Evolutionary conservation across 2,888 invertebrate genomes (phyloP).

Genomic region (Drosophila nigricruria): DNA sequence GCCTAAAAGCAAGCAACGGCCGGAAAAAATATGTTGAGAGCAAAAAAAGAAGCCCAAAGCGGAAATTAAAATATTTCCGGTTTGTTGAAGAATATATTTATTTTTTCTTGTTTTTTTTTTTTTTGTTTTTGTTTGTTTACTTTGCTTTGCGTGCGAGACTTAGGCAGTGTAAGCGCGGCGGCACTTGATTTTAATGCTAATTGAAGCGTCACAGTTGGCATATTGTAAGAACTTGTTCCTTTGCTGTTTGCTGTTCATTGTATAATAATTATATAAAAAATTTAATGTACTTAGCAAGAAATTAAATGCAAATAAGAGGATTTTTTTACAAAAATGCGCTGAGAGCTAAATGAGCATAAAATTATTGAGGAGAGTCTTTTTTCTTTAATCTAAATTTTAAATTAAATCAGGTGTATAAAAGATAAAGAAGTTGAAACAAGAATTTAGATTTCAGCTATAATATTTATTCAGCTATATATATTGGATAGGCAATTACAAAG

Average conservation of each 20-base stretch:
- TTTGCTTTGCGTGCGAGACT: constrained; percentile 10
- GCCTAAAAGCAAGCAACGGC: constrained; percentile 59
- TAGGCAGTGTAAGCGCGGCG: constrained; percentile 9
- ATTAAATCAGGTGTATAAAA: background rate
- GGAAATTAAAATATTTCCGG: constrained; percentile 83
- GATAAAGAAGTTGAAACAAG: too few relatives aligned
- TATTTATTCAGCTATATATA: too few relatives aligned
- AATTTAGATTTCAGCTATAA: too few relatives aligned
- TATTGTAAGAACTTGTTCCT: constrained; percentile 19
- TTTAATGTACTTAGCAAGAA: background rate
- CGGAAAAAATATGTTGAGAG: constrained; percentile 14
- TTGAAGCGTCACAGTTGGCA: constrained; percentile 57
- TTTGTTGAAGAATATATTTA: constrained; percentile 55
- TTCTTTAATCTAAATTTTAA: too few relatives aligned
- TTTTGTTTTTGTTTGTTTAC: background rate
- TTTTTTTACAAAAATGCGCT: background rate
- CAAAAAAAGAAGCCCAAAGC: constrained; percentile 44
- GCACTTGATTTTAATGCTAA: constrained; percentile 67
- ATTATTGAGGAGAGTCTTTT: background rate
- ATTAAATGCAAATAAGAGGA: constrained; percentile 1
- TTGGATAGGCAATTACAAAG: too few relatives aligned
- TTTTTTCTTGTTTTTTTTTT: background rate
- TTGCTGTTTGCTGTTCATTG: constrained; percentile 4
- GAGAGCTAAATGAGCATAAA: background rate
- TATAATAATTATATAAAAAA: constrained; percentile 13